Percentiles rank a stretch among this genome's conserved stretches.
Evolutionary conservation across 2,888 invertebrate species (phyloP).

Genomic region (Galerucella nymphaeae): DNA sequence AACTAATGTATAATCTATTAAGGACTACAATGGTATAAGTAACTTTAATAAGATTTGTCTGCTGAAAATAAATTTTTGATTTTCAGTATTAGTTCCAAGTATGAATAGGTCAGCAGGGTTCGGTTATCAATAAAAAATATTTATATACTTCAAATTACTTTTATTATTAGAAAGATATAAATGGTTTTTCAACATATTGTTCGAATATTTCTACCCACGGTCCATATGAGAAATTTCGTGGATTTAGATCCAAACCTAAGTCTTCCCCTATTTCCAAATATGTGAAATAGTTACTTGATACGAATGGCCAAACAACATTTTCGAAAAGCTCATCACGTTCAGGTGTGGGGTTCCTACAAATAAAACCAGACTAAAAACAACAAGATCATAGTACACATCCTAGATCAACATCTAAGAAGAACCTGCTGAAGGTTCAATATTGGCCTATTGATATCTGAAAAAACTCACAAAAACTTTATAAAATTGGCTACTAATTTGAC

Average conservation of each 20-base stretch:
- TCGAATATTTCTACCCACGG: slow-evolving; percentile 34
- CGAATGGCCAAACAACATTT: slow-evolving; percentile 43
- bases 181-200: slow-evolving; percentile 27
- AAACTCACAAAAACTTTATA: slow-evolving; percentile 38
- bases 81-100: too few relatives aligned
- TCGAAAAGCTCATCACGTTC: slow-evolving; percentile 24
- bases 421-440: too few relatives aligned
- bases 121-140: background rate
- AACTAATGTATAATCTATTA: too few relatives aligned
- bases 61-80: too few relatives aligned
- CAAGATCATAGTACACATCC: too few relatives aligned
- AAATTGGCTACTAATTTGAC: slow-evolving; percentile 40
- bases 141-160: background rate
- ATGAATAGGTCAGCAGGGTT: background rate
- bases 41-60: too few relatives aligned
- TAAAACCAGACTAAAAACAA: background rate
- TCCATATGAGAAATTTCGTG: slow-evolving; percentile 24
- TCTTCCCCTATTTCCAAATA: slow-evolving; percentile 28
- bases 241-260: slow-evolving; percentile 21
- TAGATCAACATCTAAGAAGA: too few relatives aligned
- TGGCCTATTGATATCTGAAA: too few relatives aligned
- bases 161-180: slow-evolving; percentile 18
- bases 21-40: too few relatives aligned
- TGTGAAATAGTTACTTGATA: slow-evolving; percentile 33
- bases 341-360: slow-evolving; percentile 32